Base-by-base conservation (phyloP, 2,113 vertebrate species). In the Lophura nycthemera region DNA sequence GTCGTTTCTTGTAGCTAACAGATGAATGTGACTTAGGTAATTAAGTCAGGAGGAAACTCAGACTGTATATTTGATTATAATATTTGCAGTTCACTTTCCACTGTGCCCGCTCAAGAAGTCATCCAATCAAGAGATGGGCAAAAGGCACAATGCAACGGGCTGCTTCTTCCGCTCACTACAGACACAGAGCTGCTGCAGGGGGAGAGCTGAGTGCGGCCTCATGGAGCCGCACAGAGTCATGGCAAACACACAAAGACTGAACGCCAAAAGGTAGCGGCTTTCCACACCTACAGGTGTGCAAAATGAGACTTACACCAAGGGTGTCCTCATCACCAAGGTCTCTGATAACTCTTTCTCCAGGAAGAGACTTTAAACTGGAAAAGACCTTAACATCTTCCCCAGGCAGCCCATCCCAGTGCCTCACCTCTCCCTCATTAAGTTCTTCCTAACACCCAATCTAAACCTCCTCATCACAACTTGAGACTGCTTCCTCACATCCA, bases 1-100 rank as follows among this genome's bases (percentile, higher is more conserved):
- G 59, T 74, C 38, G 95, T 93, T 95, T 87, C 56, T 45, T 57
- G 63, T 40, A 32, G 30, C 86, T 74, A 79, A 47, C 66, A 57
- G 80, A 89, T 61, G 88, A 42, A 67, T 10, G 16, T 2, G 3
- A 22, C 52, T 83, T 81, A 88, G 76, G 74, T 84, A 84, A 92
- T 91, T 90, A 93, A 90, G 40, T 50, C 3, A 0, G 57, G 64
- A 70, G 71, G 43, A 80, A 71, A 74, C 90, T 83, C 30, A 47
- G 13, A 77, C 25, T 32, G 27, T 73, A 1, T 32, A 54, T 86
- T 96, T 86, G 54, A 57, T 75, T 70, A 61, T 57, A 79, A 70
- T 82, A 84, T 70, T 82, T 92, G 42, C 71, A 88, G 65, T 72
- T 76, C 63, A 13, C 8, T 76, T 88, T 90, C 70, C 13, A 78